Base-by-base conservation (phyloP, 2,888 invertebrate species). In the Drosophila paramelanica region DNA sequence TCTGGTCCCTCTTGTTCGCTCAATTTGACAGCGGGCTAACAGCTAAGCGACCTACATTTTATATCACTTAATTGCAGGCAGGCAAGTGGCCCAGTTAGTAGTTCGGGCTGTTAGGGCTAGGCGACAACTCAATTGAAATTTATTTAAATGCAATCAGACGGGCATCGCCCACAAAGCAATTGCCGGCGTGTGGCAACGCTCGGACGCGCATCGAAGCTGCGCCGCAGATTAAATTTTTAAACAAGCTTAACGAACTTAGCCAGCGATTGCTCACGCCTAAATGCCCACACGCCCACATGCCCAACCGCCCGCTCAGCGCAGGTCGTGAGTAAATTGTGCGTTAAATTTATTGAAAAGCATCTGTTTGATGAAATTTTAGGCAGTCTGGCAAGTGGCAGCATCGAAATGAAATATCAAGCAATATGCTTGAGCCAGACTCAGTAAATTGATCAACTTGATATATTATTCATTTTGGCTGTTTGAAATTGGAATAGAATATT, bases 61-160 rank as follows among this genome's bases (percentile, higher is more conserved):
- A 67, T 62, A 50, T 55, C 68, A 64, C 60, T 66, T 80, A 77
- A 77, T 79, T 76, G 77, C 77, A 45, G 43, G 39, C 60, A 51
- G 50, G 23, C 59, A 73, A 65, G 53, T 68, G 80, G 60, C 46
- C 83, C 65, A 79, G 73, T 81, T 78, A 65, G 61, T 56, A 58
- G 20, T 11, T 20, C 7, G 36, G 20, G 8, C 42, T 42, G 27
- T 55, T 68, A 23, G 56, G 67, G 52, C 47, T 50, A 62, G 80
- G 66, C 87, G 79, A 73, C 79, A 71, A 61, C 68, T 80, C 78
- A 88, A 88, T 86, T 89, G 78, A 86, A 82, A 78, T 88, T 88
- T 84, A 83, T 85, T 89, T 69, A 80, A 89, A 84, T 88, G 87
- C 75, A 89, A 76, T 73, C 83, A 79, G 69, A 64, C 64, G 71